Conservation (phyloP, 2,797 vertebrate species). For the Phrynocephalus forsythii region DNA sequence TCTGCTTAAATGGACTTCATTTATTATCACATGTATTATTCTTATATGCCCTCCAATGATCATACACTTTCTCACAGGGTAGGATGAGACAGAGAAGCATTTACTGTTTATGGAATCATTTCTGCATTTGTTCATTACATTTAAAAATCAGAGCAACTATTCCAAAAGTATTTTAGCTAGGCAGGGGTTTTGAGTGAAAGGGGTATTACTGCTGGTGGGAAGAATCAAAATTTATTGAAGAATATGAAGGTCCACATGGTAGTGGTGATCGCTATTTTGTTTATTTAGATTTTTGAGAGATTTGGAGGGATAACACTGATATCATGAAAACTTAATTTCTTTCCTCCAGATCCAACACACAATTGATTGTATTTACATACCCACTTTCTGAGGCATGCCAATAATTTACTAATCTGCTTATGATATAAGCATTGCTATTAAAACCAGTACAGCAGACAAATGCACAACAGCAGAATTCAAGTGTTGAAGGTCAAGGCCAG, state of each 20-base stretch:
- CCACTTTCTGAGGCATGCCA: not conserved
- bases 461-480: not conserved
- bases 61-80: not conserved
- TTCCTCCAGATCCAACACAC: not conserved
- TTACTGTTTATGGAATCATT: not conserved
- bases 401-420: not conserved
- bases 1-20: no score
- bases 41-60: not conserved
- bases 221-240: not conserved
- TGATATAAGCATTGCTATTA: not conserved
- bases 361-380: not conserved
- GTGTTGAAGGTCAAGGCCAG: not conserved
- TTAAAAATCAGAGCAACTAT: no score
- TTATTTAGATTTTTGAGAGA: no score
- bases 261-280: not conserved
- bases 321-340: not conserved
- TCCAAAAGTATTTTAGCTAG: not conserved
- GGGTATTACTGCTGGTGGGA: not conserved
- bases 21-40: not conserved
- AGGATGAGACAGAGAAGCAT: not conserved
- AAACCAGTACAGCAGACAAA: not conserved
- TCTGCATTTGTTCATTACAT: not conserved
- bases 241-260: not conserved
- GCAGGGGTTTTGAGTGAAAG: not conserved
- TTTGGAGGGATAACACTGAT: no score